Conservation (phyloP, 2,113 vertebrate genomes). For the Aptenodytes patagonicus region DNA sequence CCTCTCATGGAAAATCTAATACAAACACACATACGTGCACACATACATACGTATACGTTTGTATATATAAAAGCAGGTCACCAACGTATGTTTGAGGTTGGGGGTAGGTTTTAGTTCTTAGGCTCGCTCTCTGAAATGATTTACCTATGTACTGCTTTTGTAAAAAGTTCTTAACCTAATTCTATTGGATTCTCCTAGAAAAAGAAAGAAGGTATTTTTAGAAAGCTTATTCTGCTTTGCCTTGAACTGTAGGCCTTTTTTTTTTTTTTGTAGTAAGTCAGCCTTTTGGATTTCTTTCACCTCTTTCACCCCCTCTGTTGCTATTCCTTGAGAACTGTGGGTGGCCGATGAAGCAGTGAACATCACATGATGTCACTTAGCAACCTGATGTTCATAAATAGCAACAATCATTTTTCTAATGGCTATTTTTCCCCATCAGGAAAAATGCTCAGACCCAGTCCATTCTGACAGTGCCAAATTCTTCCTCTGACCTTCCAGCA, state of each 20-base stretch:
- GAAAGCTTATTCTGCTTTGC: slow-evolving; percentile 23
- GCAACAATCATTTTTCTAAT: slow-evolving; percentile 63
- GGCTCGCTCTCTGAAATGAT: slow-evolving; percentile 46
- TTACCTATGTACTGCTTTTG: slow-evolving; percentile 44
- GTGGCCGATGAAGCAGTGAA: slow-evolving; percentile 54
- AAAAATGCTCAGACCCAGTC: slow-evolving; percentile 50
- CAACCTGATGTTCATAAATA: slow-evolving; percentile 75
- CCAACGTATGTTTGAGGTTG: not conserved
- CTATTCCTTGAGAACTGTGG: slow-evolving; percentile 65
- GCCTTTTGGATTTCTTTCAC: slow-evolving; percentile 41
- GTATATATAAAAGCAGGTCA: not conserved
- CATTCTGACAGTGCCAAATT: slow-evolving; percentile 5
- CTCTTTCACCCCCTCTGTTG: slow-evolving; percentile 31
- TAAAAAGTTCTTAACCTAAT: slow-evolving; percentile 51
- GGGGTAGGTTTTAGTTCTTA: not conserved
- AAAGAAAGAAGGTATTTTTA: slow-evolving; percentile 16
- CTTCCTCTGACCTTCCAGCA: slow-evolving; percentile 19
- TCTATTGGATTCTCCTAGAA: slow-evolving; percentile 24
- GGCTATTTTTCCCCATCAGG: slow-evolving; percentile 50
- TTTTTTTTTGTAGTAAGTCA: not conserved
- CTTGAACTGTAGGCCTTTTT: not conserved
- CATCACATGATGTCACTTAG: slow-evolving; percentile 73
- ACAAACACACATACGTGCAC: not conserved
- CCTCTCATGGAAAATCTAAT: not conserved
- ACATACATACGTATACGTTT: not conserved